Percentiles rank a stretch among this genome's conserved stretches.
Conservation (phyloP, 2,888 invertebrate species). For the Caenorhabditis afra region DNA sequence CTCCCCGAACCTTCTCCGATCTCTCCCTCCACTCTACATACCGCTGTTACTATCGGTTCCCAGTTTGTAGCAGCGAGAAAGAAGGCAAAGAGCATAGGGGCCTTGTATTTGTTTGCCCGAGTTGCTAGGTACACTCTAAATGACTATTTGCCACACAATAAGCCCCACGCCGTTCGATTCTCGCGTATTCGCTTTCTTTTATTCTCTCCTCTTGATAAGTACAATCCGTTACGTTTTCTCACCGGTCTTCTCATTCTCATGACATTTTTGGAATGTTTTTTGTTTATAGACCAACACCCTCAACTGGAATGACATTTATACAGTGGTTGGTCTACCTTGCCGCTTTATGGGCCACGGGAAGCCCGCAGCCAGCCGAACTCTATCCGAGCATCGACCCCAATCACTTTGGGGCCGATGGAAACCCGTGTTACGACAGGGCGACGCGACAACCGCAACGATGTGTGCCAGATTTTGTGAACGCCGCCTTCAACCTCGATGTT, state of each 20-base stretch:
- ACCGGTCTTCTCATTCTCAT: conserved; percentile 16
- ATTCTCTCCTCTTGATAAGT: conserved; percentile 42
- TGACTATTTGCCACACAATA: conserved; percentile 64
- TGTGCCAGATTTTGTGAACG: conserved; percentile 96
- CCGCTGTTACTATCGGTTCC: too few species aligned
- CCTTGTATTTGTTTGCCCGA: conserved; percentile 59
- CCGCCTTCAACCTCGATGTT: conserved; percentile 91
- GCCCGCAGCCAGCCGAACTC: conserved; percentile 74
- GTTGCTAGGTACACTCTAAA: conserved; percentile 61
- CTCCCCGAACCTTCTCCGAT: neutral
- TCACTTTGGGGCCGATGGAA: conserved; percentile 75
- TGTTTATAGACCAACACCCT: conserved; percentile 36
- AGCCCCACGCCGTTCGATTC: conserved; percentile 44
- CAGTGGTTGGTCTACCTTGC: conserved; percentile 46
- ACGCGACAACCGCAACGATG: conserved; percentile 83
- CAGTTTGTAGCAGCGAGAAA: neutral
- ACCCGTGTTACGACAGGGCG: conserved; percentile 73
- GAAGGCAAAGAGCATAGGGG: conserved; percentile 16
- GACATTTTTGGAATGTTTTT: conserved; percentile 12
- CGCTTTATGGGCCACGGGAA: conserved; percentile 35
- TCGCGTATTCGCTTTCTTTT: conserved; percentile 34
- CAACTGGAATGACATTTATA: conserved; percentile 49
- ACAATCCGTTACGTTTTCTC: conserved; percentile 12
- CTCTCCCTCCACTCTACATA: conserved; percentile 3
- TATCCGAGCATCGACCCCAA: conserved; percentile 77